Conservation (phyloP, 2,888 invertebrate species). For the Ceriagrion tenellum region DNA sequence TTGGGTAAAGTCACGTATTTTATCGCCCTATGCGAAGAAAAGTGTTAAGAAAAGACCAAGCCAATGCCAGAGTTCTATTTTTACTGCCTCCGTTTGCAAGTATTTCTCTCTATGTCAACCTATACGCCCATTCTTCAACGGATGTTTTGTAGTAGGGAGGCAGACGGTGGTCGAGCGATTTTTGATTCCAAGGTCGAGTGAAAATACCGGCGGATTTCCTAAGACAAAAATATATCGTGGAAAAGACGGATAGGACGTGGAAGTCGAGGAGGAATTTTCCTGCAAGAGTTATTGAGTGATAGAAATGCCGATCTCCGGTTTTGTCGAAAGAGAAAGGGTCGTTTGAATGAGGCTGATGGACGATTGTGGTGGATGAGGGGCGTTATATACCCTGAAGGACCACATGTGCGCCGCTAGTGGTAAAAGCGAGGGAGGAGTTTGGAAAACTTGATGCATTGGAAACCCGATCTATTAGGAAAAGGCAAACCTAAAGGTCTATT, state of each 20-base stretch:
- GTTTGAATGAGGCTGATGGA: not conserved
- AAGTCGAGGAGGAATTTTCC: not conserved
- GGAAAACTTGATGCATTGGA: not conserved
- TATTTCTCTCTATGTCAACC: no score
- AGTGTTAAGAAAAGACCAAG: no score
- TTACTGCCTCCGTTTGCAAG: no score
- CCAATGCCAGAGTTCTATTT: no score
- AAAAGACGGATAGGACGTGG: not conserved
- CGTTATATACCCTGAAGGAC: not conserved
- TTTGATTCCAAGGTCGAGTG: not conserved
- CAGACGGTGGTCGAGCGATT: not conserved
- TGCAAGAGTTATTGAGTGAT: not conserved
- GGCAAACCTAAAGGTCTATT: not conserved
- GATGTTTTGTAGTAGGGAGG: no score
- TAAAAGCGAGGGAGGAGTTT: not conserved
- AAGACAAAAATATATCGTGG: not conserved
- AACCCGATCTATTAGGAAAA: not conserved
- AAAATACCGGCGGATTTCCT: not conserved
- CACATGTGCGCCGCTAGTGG: not conserved
- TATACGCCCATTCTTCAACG: no score
- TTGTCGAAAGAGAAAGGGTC: not conserved
- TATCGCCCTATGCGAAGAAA: no score
- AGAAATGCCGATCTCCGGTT: not conserved
- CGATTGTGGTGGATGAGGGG: not conserved
- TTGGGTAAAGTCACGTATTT: no score